phyloP scores from a whole-genome alignment of 2,888 invertebrate genomes.

The Hemaris fuciformis region DNA sequence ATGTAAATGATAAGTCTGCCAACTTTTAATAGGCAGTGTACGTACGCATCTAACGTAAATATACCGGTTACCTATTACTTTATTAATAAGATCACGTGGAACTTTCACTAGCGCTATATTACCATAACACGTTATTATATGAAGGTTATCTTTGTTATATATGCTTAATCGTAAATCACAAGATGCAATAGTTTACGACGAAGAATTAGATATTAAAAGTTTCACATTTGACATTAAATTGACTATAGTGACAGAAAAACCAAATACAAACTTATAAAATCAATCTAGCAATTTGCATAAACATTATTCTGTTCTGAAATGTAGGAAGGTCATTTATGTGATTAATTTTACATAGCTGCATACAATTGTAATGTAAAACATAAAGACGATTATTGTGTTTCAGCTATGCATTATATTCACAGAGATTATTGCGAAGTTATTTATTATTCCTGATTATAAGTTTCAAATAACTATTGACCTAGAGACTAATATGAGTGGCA shows the following conservation, averaged over 20 bases:
- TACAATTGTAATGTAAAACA: too few relatives aligned
- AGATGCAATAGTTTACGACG: neutral
- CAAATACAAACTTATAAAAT: neutral
- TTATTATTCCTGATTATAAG: neutral
- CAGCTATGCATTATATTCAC: too few relatives aligned
- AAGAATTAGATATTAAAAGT: neutral
- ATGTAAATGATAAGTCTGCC: constrained; percentile 27
- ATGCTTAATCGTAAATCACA: neutral
- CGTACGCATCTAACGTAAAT: neutral
- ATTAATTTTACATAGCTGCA: neutral
- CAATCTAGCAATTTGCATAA: neutral
- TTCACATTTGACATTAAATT: neutral
- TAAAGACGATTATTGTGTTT: too few relatives aligned
- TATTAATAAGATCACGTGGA: constrained; percentile 36
- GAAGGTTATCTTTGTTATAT: neutral
- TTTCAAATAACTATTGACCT: neutral
- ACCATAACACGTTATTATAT: constrained; percentile 26
- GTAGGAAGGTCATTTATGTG: neutral
- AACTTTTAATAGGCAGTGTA: constrained; percentile 18
- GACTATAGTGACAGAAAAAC: neutral
- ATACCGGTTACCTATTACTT: constrained; percentile 41
- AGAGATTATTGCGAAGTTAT: too few relatives aligned
- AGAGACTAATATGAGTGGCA: neutral
- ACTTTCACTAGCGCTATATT: constrained; percentile 54
- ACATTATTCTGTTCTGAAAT: neutral